These are phyloP conservation scores for Eucidaris tribuloides DNA, from an alignment of 35 echinoderm and acorn worm genomes.

Conservation along the genomic window DNA sequence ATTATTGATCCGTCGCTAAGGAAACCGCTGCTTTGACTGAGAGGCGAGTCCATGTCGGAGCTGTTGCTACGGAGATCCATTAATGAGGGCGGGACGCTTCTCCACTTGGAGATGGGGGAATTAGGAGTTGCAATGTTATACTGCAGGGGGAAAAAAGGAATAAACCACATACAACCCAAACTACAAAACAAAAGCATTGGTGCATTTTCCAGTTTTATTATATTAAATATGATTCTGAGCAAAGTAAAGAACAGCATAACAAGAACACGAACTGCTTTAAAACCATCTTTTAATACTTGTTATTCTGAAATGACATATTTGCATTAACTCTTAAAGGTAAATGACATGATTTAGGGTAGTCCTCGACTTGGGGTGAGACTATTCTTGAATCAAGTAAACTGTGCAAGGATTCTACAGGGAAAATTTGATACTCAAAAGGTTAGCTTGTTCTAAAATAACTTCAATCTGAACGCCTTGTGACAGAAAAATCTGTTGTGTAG, in stretches of 20 bases:
- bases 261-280: not conserved
- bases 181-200: too few relatives aligned
- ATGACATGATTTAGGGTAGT: too few relatives aligned
- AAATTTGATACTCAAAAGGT: too few relatives aligned
- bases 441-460: too few relatives aligned
- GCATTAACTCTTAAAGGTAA: too few relatives aligned
- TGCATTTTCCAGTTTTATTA: not conserved
- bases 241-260: not conserved
- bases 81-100: slow-evolving; percentile 36
- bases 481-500: too few relatives aligned
- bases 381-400: too few relatives aligned
- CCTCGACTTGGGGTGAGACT: too few relatives aligned
- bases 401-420: too few relatives aligned
- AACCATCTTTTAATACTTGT: too few relatives aligned
- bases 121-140: slow-evolving; percentile 41
- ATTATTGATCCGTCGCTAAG: slow-evolving; percentile 12
- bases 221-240: not conserved
- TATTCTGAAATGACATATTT: too few relatives aligned
- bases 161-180: not conserved
- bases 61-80: slow-evolving; percentile 53
- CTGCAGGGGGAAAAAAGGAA: slow-evolving; percentile 13
- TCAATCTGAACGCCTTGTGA: too few relatives aligned
- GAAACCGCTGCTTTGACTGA: slow-evolving; percentile 38
- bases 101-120: slow-evolving; percentile 45
- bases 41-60: slow-evolving; percentile 40